phyloP scores from a whole-genome alignment of 2,888 invertebrate genomes.

The Diachrysia chrysitis region DNA sequence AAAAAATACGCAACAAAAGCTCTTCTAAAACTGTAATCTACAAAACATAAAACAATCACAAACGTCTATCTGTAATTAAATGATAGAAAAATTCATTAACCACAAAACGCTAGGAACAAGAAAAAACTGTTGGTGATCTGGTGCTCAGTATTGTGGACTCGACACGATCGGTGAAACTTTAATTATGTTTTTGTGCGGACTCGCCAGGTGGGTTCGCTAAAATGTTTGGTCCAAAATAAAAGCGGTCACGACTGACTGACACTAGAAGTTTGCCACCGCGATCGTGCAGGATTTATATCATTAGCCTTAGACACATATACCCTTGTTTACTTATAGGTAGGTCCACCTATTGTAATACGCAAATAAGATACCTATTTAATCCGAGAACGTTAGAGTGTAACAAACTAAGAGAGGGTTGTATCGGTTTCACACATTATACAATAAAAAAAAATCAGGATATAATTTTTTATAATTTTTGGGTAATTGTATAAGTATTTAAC shows the following conservation, averaged over 20 bases:
- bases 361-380: no score
- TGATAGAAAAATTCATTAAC: conserved; percentile 57
- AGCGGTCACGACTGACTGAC: conserved; percentile 1
- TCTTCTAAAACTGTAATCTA: conserved; percentile 6
- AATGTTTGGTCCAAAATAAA: conserved; percentile 5
- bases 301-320: no score
- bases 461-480: no score
- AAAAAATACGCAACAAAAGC: neutral
- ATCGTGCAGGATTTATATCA: no score
- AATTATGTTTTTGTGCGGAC: conserved; percentile 76
- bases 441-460: no score
- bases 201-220: conserved; percentile 52
- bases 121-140: conserved; percentile 59
- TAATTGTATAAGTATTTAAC: no score
- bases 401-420: no score
- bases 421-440: no score
- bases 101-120: conserved; percentile 32
- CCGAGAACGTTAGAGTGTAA: no score
- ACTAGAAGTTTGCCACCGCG: no score
- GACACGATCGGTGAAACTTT: conserved; percentile 69
- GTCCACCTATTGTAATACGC: no score
- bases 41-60: conserved; percentile 5
- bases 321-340: no score
- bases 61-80: conserved; percentile 36
- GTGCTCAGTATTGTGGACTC: conserved; percentile 68